phyloP scores from a whole-genome alignment of 2,888 invertebrate species.

The Branchellion lobata region DNA sequence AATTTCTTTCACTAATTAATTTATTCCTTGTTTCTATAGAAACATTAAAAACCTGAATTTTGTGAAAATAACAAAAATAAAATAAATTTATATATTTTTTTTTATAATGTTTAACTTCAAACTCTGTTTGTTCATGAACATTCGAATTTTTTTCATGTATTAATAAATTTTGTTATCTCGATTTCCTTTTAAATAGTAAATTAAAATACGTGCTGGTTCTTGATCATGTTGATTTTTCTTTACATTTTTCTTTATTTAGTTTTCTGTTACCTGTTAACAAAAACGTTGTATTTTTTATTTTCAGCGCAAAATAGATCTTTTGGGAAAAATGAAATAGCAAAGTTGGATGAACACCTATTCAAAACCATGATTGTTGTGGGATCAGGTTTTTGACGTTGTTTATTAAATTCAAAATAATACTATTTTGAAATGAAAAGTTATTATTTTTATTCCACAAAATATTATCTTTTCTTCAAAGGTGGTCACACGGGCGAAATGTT shows the following conservation, averaged over 20 bases:
- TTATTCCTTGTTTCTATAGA: too few species aligned
- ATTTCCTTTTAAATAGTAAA: too few species aligned
- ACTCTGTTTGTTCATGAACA: too few species aligned
- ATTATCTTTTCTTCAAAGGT: too few species aligned
- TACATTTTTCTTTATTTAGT: background rate
- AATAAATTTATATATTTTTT: too few species aligned
- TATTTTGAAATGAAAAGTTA: background rate
- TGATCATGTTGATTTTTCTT: background rate
- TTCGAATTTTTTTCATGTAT: too few species aligned
- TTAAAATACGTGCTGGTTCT: background rate
- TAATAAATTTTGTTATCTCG: too few species aligned
- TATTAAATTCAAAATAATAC: background rate
- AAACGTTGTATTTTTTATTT: background rate
- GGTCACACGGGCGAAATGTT: conserved; percentile 95
- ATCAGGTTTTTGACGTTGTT: conserved; percentile 39
- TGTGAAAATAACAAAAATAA: too few species aligned
- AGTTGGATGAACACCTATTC: conserved; percentile 22
- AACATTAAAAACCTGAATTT: too few species aligned
- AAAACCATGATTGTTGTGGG: conserved; percentile 49
- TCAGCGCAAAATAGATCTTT: background rate
- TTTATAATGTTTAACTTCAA: too few species aligned
- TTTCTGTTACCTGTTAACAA: background rate
- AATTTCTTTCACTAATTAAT: too few species aligned
- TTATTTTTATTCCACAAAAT: too few species aligned
- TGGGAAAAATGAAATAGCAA: background rate